A percentile compares a stretch with the other conserved stretches of the same genome.
phyloP scores from a whole-genome alignment of 1,140 invertebrate genomes.

The Glomeris maerens region DNA sequence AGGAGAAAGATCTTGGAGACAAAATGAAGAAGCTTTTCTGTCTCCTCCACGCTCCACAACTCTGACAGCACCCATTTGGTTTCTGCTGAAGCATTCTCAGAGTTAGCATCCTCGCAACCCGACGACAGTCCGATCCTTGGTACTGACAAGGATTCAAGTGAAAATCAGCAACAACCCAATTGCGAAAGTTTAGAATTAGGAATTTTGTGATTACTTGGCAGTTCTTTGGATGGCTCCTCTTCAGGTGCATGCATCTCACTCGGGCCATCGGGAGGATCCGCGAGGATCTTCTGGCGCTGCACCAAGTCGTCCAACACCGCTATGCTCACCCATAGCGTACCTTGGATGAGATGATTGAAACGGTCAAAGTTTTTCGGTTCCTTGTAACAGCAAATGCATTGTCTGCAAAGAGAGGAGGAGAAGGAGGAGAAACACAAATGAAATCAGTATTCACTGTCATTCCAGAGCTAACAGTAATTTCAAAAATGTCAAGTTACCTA shows the following conservation, averaged over 20 bases:
- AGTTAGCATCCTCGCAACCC: too few relatives aligned
- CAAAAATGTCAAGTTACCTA: constrained; percentile 21
- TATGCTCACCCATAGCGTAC: constrained; percentile 7
- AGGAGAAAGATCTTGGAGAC: constrained; percentile 65
- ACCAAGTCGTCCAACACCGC: constrained; percentile 3
- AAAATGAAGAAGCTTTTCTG: constrained; percentile 59
- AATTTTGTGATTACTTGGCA: background rate
- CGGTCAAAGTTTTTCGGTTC: constrained; percentile 79
- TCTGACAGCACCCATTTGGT: too few relatives aligned
- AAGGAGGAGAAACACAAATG: background rate
- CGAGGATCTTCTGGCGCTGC: background rate
- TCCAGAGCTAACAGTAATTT: background rate
- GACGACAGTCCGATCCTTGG: too few relatives aligned
- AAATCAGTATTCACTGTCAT: background rate
- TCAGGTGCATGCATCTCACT: too few relatives aligned
- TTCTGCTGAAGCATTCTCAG: too few relatives aligned
- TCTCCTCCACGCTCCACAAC: constrained; percentile 61
- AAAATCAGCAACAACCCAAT: too few relatives aligned
- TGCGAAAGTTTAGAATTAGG: background rate
- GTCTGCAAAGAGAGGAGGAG: constrained; percentile 34
- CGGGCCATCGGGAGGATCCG: background rate
- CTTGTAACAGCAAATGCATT: constrained; percentile 83
- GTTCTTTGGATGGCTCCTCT: background rate
- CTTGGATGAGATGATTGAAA: constrained; percentile 44
- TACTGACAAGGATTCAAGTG: too few relatives aligned